Percentiles rank a stretch among this genome's conserved stretches.
These are phyloP conservation scores for Chaetorhynchus papuensis DNA, from an alignment of 2,113 vertebrate species.

Conservation along the genomic window DNA sequence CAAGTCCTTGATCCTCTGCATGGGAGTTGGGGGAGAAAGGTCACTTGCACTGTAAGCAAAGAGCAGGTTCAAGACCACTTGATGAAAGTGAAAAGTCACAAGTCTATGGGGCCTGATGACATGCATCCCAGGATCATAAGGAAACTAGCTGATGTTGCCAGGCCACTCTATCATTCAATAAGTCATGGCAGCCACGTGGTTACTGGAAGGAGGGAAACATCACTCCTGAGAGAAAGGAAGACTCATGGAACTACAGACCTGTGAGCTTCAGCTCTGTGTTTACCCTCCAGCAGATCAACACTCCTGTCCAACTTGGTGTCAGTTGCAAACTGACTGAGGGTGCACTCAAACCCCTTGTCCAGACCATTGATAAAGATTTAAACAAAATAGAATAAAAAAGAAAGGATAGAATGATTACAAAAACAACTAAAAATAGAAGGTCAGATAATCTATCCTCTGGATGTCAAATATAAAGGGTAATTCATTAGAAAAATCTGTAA, in stretches of 20 bases:
- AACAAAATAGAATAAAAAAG: background rate
- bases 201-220: background rate
- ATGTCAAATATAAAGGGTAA: background rate
- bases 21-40: background rate
- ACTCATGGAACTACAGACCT: background rate
- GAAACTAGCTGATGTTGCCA: background rate
- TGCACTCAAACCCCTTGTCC: background rate
- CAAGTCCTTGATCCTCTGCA: fast-evolving
- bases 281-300: background rate
- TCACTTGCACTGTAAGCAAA: background rate
- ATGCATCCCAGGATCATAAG: background rate
- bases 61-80: background rate
- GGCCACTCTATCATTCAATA: background rate
- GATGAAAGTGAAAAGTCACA: background rate
- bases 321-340: background rate
- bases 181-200: background rate
- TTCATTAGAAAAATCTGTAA: background rate
- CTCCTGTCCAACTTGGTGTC: background rate
- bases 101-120: background rate
- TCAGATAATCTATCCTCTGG: background rate
- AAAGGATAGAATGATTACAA: background rate
- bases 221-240: background rate
- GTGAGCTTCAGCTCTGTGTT: background rate
- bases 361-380: background rate
- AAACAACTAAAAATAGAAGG: background rate